Base-by-base conservation (phyloP, 2,888 invertebrate species). In the Trachelus tabidus region DNA sequence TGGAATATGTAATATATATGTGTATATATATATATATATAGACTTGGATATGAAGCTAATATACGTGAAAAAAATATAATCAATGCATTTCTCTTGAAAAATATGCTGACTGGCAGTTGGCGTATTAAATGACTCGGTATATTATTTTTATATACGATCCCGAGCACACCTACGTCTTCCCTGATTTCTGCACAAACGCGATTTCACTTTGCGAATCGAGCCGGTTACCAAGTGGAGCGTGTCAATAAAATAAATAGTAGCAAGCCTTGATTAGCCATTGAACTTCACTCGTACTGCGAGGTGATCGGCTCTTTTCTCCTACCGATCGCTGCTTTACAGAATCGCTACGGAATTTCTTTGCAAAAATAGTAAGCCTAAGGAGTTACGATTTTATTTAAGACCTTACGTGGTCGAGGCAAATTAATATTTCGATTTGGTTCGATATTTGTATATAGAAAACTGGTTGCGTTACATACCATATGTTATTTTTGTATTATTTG, bases 221-320 rank as follows among this genome's bases (percentile, higher is more conserved):
- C 56, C 76, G 75, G 73, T 75, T 78, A 78, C 80, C 85, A 87
- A 87, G 83, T 85, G 84, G 83, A 86, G 87, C 85, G 82, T 79
- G 81, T 78, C 81, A 84, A 75, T 83, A 87, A 85, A 85, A 85
- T 84, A 84, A 87, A 84, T 83, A 82, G 81, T 82, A 73, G 75
- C 81, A 79, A 83, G 84, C 69, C 30, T 40, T 69, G 35, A 81
- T 73, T 82, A 81, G 85, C 83, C 84, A 85, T 87, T 86, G 87
- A 87, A 87, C 85, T 86, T 84, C 85, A 82, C 76, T 56, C 23
- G 56, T 56, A 56, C 56, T 56, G 23, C 56, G 23, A 56, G 56
- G 56, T 56, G 56, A 56, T 56, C 56, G 56, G 56, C 56, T 56
- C 23, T 23, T 23, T 56, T 56, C 23, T 56, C 23, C 56, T 6